Conservation (phyloP, 1,140 invertebrate genomes). For the Trachelipus rathkii region DNA sequence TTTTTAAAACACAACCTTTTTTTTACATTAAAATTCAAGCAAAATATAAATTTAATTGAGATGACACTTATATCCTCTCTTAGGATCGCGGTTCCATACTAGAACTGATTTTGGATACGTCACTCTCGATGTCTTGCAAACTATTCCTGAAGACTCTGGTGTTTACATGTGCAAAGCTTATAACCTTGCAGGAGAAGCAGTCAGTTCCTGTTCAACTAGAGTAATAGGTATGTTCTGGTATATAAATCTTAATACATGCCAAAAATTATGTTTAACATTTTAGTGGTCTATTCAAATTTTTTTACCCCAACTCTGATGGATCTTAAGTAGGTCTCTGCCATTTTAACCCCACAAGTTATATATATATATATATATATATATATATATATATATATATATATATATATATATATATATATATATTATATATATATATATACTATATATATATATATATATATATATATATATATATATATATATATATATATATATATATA, state of each 20-base stretch:
- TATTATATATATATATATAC: conserved; percentile 14
- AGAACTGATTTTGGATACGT: conserved; percentile 92
- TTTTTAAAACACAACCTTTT: background rate
- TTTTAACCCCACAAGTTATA: no score
- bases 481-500: conserved; percentile 2
- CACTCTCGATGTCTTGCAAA: conserved; percentile 81
- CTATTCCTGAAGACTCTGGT: conserved; percentile 84
- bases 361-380: no score
- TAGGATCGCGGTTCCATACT: conserved; percentile 76
- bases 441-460: background rate
- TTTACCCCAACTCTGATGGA: no score
- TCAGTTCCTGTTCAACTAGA: conserved; percentile 81
- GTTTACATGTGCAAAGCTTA: conserved; percentile 90
- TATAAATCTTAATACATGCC: conserved; percentile 8
- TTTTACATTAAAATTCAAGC: background rate
- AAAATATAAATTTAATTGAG: background rate
- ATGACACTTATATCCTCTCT: conserved; percentile 50
- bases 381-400: no score
- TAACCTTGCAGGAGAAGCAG: conserved; percentile 83
- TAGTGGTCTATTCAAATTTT: no score
- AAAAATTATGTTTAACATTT: no score
- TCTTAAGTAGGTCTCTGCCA: no score
- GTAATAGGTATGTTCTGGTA: conserved; percentile 58
- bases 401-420: conserved; percentile 23
- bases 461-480: no score